A percentile compares a stretch with the other conserved stretches of the same genome.
phyloP scores from a whole-genome alignment of 2,797 vertebrate genomes.

The Benthosema pterotum region DNA sequence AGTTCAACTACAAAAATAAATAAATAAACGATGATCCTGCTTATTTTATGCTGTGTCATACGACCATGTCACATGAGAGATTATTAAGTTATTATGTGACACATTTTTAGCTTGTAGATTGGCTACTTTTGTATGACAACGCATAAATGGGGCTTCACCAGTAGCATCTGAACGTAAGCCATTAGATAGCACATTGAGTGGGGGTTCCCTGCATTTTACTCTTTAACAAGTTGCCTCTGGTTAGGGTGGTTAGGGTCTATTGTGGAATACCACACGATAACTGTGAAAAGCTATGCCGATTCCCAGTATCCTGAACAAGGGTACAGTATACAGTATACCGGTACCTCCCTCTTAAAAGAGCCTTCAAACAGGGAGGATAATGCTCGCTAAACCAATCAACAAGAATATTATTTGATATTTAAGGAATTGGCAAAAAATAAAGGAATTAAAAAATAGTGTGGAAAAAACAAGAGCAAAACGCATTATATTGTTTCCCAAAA shows the following conservation, averaged over 20 bases:
- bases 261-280: conserved; percentile 59
- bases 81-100: conserved; percentile 1
- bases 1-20: conserved; percentile 58
- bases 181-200: conserved; percentile 77
- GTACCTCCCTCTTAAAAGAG: conserved; percentile 58
- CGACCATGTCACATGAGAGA: neutral
- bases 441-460: conserved; percentile 41
- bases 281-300: conserved; percentile 68
- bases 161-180: conserved; percentile 76
- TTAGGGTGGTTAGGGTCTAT: conserved; percentile 72
- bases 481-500: conserved; percentile 62
- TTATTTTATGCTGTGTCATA: too few species aligned
- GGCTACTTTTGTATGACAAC: too few species aligned
- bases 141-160: conserved; percentile 12
- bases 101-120: neutral
- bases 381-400: conserved; percentile 58
- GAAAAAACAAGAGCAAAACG: conserved; percentile 60
- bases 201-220: conserved; percentile 68
- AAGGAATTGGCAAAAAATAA: conserved; percentile 47
- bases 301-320: conserved; percentile 53
- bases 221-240: conserved; percentile 73
- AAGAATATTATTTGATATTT: conserved; percentile 50
- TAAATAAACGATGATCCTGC: conserved; percentile 62
- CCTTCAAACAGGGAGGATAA: conserved; percentile 50
- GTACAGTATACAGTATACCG: conserved; percentile 30